Percentiles rank a stretch among this genome's conserved stretches.
phyloP scores from a whole-genome alignment of 1,140 invertebrate genomes.

The Sinella curviseta region DNA sequence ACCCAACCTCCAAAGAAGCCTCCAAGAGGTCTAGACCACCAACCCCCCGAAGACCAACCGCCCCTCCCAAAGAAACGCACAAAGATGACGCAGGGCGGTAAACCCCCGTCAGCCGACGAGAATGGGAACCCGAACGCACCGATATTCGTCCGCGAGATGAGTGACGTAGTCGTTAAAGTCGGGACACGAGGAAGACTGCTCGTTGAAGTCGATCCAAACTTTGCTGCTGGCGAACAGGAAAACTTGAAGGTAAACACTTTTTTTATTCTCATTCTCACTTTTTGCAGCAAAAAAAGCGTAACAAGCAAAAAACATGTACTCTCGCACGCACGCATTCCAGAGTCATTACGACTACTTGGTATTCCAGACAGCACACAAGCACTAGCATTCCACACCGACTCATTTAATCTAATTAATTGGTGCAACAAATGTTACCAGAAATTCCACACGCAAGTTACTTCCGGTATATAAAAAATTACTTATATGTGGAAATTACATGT shows the following conservation, averaged over 20 bases:
- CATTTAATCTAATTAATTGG: no score
- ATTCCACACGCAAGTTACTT: no score
- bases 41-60: no score
- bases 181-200: slow-evolving; percentile 78
- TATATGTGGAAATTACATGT: slow-evolving; percentile 26
- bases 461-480: no score
- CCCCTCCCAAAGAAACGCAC: not conserved
- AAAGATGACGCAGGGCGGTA: not conserved
- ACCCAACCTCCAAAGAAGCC: not conserved
- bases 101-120: not conserved
- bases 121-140: slow-evolving; percentile 59
- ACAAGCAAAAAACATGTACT: not conserved
- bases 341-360: no score
- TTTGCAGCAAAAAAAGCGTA: not conserved
- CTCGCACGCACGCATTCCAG: no score
- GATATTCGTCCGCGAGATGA: slow-evolving; percentile 71
- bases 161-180: slow-evolving; percentile 79
- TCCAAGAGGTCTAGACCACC: no score
- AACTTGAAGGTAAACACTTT: slow-evolving; percentile 31
- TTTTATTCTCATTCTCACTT: not conserved
- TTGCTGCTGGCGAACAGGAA: slow-evolving; percentile 37
- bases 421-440: no score
- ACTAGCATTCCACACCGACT: no score
- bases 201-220: slow-evolving; percentile 65
- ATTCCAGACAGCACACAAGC: no score